Percentiles rank a stretch among this genome's conserved stretches.
Evolutionary conservation across 92 coral and sea anemone genomes (phyloP).

Genomic region (Meandrina meandrites): DNA sequence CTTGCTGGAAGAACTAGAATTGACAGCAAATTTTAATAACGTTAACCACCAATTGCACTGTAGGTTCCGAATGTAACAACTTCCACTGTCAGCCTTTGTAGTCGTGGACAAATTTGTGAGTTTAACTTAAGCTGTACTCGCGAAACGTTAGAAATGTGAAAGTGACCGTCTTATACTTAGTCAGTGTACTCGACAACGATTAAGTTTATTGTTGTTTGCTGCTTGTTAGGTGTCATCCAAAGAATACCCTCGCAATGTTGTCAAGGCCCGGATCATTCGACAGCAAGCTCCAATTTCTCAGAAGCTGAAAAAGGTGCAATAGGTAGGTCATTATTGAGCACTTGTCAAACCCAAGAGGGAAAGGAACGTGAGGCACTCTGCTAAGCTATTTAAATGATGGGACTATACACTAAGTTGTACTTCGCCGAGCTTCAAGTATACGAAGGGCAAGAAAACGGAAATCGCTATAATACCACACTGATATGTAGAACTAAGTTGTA

Average conservation of each 20-base stretch:
- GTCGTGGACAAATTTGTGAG: not conserved
- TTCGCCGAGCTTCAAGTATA: not conserved
- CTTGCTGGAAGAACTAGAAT: too few relatives aligned
- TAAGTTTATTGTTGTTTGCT: not conserved
- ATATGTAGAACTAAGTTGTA: not conserved
- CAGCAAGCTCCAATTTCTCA: not conserved
- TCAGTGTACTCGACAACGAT: not conserved
- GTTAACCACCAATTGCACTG: too few relatives aligned
- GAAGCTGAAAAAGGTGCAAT: not conserved
- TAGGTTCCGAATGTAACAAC: not conserved
- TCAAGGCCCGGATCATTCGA: not conserved
- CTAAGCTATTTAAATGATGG: not conserved
- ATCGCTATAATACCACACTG: not conserved
- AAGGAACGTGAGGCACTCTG: not conserved
- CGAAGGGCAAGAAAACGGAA: not conserved
- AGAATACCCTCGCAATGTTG: slow-evolving; percentile 10
- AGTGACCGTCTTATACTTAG: not conserved
- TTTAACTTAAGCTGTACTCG: not conserved
- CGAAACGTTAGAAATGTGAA: not conserved
- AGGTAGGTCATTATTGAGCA: slow-evolving; percentile 5
- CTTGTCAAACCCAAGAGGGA: not conserved
- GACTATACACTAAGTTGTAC: not conserved
- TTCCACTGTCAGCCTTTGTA: not conserved
- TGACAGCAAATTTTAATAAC: too few relatives aligned
- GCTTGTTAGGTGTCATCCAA: not conserved